A percentile compares a stretch with the other conserved stretches of the same genome.
Evolutionary conservation across 2,888 invertebrate genomes (phyloP).

Genomic region (Mythimna vitellina): DNA sequence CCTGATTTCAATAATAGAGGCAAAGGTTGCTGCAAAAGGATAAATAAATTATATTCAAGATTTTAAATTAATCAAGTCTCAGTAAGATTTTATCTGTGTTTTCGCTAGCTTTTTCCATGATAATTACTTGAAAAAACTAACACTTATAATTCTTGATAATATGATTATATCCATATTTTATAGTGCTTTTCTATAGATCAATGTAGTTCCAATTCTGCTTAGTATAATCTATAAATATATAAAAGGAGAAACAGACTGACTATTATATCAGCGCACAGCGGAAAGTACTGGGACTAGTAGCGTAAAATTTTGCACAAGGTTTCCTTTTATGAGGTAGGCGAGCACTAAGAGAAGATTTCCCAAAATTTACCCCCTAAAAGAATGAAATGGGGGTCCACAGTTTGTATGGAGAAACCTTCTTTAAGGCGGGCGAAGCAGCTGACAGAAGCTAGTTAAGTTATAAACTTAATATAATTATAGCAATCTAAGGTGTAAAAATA

Average conservation of each 20-base stretch:
- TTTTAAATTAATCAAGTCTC: background rate
- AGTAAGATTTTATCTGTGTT: background rate
- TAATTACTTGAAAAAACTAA: background rate
- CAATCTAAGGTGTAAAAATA: conserved; percentile 30
- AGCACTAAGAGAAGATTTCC: too few species aligned
- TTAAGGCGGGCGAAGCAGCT: too few species aligned
- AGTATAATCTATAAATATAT: too few species aligned
- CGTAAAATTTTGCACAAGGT: too few species aligned
- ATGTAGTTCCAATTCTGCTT: background rate
- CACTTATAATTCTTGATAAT: background rate
- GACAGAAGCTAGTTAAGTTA: too few species aligned
- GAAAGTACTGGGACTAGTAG: too few species aligned
- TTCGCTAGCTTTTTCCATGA: background rate
- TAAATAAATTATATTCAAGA: conserved; percentile 6
- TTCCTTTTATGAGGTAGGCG: too few species aligned
- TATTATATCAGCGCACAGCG: too few species aligned
- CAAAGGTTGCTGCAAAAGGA: conserved; percentile 48
- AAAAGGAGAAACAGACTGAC: too few species aligned
- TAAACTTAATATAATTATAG: conserved; percentile 13
- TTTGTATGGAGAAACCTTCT: too few species aligned
- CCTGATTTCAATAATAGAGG: background rate
- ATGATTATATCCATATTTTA: background rate
- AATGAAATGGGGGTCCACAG: too few species aligned
- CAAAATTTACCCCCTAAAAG: too few species aligned
- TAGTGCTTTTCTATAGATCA: background rate